Evolutionary conservation across 2,888 invertebrate species (phyloP).

Genomic region (Molanna angustata): DNA sequence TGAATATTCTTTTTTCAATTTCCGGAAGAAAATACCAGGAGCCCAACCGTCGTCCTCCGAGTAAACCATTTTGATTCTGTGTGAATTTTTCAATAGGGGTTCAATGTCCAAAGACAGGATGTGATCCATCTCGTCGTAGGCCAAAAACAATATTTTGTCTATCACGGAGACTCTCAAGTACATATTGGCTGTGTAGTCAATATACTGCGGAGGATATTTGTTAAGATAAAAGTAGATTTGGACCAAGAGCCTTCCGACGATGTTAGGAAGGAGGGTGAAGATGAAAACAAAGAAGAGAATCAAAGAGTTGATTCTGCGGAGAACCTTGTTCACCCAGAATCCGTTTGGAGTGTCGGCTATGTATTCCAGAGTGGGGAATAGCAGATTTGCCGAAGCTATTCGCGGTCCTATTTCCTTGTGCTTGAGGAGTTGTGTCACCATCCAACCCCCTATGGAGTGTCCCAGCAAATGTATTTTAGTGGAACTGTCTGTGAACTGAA

Average conservation of each 20-base stretch:
- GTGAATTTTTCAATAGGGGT: slow-evolving; percentile 55
- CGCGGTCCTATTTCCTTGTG: slow-evolving; percentile 54
- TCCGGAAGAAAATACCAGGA: slow-evolving; percentile 67
- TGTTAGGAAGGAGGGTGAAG: slow-evolving; percentile 55
- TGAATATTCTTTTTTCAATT: slow-evolving; percentile 51
- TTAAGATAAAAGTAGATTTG: slow-evolving; percentile 54
- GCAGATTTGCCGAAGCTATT: slow-evolving; percentile 64
- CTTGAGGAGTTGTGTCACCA: slow-evolving; percentile 70
- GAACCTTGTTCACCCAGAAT: slow-evolving; percentile 59
- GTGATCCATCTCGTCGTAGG: slow-evolving; percentile 75
- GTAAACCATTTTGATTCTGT: slow-evolving; percentile 76
- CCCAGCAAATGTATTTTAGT: slow-evolving; percentile 80
- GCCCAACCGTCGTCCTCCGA: slow-evolving; percentile 81
- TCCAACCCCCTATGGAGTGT: slow-evolving; percentile 90
- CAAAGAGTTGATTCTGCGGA: slow-evolving; percentile 44
- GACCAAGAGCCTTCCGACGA: slow-evolving; percentile 52
- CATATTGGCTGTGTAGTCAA: slow-evolving; percentile 52
- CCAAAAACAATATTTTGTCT: slow-evolving; percentile 67
- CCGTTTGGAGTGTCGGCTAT: slow-evolving; percentile 79
- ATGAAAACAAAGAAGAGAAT: slow-evolving; percentile 45
- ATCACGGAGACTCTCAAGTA: slow-evolving; percentile 59
- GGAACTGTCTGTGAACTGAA: slow-evolving; percentile 66
- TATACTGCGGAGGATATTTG: slow-evolving; percentile 44
- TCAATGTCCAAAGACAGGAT: slow-evolving; percentile 66
- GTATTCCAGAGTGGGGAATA: slow-evolving; percentile 86